Base-by-base conservation (phyloP, 2,113 vertebrate species). In the Sinocyclocheilus anshuiensis region DNA sequence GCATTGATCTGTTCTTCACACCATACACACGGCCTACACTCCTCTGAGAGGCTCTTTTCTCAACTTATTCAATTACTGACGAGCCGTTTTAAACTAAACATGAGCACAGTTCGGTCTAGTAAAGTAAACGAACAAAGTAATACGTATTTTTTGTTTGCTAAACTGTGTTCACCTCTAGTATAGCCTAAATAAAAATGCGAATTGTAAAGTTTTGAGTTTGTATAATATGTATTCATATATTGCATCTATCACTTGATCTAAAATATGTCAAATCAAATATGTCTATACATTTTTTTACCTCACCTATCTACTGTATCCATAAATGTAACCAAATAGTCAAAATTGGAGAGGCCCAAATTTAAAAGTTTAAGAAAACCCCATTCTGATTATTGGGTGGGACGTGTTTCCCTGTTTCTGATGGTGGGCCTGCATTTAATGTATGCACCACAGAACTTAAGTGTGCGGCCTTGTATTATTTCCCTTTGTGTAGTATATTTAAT, bases 1-100 rank as follows among this genome's bases (percentile, higher is more conserved):
- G 39, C 18, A 69, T 82, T 29, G 80, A 82, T 82, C 45, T 8
- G 78, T 24, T 65, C 9, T 82, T 82, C 63, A 82, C 80, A 82
- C 59, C 59, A 8, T 26, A 18, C 13, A 24, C 22, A 16, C 6
- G 24, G 16, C 63, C 59, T 57, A 50, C n/a, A 57, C 24, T 61
- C 33, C 3, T 20, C 71, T 12, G 48, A 57, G 48, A 33, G 16
- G 29, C 69, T 39, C 33, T 72, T 72, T 72, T 39, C 77, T 33
- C 10, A 69, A 69, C 45, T 50, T 9, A 67, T 26, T 22, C 9
- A 69, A 48, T 20, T 29, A 82, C 24, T 22, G 61, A 50, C 39
- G 36, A 33, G 18, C 53, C 16, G 13, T 12, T 36, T 33, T 11
- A 29, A 33, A 6, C 6, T 20, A 4, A 6, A 74, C 22, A 42